Evolutionary conservation across 1,140 invertebrate species (phyloP), one percentile per base, ranked within the genome.

Genomic region (Dinoponera quadriceps): DNA sequence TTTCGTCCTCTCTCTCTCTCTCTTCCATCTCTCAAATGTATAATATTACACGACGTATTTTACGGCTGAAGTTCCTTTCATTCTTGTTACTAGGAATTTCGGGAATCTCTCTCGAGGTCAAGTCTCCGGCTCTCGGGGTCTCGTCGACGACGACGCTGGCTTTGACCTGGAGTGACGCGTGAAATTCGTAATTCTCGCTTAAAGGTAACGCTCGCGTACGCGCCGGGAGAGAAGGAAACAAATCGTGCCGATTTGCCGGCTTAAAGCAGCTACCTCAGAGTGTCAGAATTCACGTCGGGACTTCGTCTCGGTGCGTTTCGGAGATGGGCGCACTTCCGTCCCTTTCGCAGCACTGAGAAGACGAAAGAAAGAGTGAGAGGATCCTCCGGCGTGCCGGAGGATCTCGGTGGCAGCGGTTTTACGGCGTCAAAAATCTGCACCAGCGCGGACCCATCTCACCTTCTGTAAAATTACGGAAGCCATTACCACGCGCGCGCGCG

Each of bases 391-490:
- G n/a, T 44, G 9, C 38, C 38, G 29, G 29, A 33, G 29, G 5
- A 33, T 33, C 5, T 33, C 38, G 29, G 18, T 27, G 3, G 22
- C 9, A 49, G 54, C 22, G 44, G 59, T 25, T 20, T 48, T 22
- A 55, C 33, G n/a, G 20, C 29, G 38, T n/a, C 66, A 54, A 77
- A 66, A 77, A 66, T 66, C 60, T 77, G 60, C 29, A 69, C 54
- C 54, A 80, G 14, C 3, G 38, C 75, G 51, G 29, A 11, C 22
- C 62, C n/a, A n/a, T n/a, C n/a, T 48, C 63, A 25, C 38, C 75
- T 27, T 57, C 33, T 71, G 65, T n/a, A 9, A 80, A 80, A 80
- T 80, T 80, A 80, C 75, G 75, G 75, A 69, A 80, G 65, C 65
- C 75, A 80, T 80, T 80, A 71, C 38, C 3, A 0, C 22, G 65